These are phyloP conservation scores for Dinoponera quadriceps DNA, from an alignment of 1,140 invertebrate species.

Conservation along the genomic window DNA sequence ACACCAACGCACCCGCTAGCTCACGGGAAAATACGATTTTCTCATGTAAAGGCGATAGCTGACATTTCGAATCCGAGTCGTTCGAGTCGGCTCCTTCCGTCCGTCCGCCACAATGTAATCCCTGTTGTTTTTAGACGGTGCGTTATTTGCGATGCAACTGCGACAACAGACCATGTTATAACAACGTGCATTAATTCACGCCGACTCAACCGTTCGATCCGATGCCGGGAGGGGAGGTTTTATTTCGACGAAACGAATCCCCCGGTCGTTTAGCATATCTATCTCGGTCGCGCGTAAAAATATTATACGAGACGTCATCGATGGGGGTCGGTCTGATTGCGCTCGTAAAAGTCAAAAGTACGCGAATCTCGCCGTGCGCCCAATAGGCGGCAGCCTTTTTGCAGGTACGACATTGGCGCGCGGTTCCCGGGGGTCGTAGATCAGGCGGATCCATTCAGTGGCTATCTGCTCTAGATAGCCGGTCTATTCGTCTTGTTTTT, in stretches of 20 bases:
- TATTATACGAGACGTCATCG: constrained; percentile 1
- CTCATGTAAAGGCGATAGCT: constrained; percentile 6
- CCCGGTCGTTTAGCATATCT: background rate
- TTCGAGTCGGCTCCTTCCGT: background rate
- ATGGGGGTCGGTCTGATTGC: constrained; percentile 26
- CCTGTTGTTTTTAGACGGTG: background rate
- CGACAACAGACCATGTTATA: background rate
- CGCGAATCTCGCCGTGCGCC: constrained; percentile 37
- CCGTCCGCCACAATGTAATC: constrained; percentile 7
- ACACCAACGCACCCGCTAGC: background rate
- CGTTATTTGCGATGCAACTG: constrained; percentile 26
- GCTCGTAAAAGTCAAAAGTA: constrained; percentile 61
- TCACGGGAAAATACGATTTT: constrained; percentile 20
- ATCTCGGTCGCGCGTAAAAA: constrained; percentile 3
- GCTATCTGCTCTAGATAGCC: constrained; percentile 78
- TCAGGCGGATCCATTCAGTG: constrained; percentile 74
- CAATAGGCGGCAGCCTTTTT: constrained; percentile 68
- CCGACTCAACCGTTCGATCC: background rate
- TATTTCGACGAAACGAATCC: constrained; percentile 6
- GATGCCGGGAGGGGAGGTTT: no score
- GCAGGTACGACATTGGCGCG: constrained; percentile 56
- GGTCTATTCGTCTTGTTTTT: constrained; percentile 80
- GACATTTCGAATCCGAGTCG: constrained; percentile 30
- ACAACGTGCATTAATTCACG: background rate
- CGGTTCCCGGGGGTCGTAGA: constrained; percentile 62